A percentile compares a stretch with the other conserved stretches of the same genome.
phyloP scores from a whole-genome alignment of 2,113 vertebrate genomes.

The Tretioscincus oriximinensis region DNA sequence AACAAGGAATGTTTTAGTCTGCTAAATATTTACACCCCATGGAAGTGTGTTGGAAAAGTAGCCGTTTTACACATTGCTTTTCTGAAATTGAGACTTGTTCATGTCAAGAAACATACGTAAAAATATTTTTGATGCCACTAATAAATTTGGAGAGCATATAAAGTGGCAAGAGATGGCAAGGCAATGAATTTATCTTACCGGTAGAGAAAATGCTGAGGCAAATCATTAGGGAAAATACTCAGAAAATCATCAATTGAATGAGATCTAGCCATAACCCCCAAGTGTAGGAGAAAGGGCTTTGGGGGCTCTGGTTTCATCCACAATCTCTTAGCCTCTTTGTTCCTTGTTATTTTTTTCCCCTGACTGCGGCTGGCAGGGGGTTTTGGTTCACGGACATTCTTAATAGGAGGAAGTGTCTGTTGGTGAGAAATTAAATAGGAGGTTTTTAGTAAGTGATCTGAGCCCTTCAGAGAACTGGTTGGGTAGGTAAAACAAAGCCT shows the following conservation, averaged over 20 bases:
- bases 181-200: slow-evolving; percentile 63
- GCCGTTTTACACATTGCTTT: background rate
- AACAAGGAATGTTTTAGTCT: background rate
- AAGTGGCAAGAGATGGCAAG: too few relatives aligned
- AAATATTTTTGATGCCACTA: background rate
- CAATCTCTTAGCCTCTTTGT: slow-evolving; percentile 32
- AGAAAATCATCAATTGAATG: slow-evolving; percentile 75
- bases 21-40: background rate
- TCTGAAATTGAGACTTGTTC: background rate
- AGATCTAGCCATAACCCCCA: slow-evolving; percentile 82
- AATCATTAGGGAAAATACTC: slow-evolving; percentile 68
- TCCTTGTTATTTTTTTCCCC: slow-evolving; percentile 38
- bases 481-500: too few relatives aligned
- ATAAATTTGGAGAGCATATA: background rate
- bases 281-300: slow-evolving; percentile 73
- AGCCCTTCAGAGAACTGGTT: background rate
- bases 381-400: slow-evolving; percentile 43
- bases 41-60: background rate
- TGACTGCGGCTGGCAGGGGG: slow-evolving; percentile 53
- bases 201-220: slow-evolving; percentile 70
- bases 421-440: slow-evolving; percentile 33
- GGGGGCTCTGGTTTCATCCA: slow-evolving; percentile 75
- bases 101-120: background rate
- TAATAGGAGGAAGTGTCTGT: slow-evolving; percentile 86
- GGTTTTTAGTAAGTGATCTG: background rate